Evolutionary conservation across 2,888 invertebrate genomes (phyloP), one percentile per base, ranked within the genome.

Genomic region (Lepidochitona cinerea): DNA sequence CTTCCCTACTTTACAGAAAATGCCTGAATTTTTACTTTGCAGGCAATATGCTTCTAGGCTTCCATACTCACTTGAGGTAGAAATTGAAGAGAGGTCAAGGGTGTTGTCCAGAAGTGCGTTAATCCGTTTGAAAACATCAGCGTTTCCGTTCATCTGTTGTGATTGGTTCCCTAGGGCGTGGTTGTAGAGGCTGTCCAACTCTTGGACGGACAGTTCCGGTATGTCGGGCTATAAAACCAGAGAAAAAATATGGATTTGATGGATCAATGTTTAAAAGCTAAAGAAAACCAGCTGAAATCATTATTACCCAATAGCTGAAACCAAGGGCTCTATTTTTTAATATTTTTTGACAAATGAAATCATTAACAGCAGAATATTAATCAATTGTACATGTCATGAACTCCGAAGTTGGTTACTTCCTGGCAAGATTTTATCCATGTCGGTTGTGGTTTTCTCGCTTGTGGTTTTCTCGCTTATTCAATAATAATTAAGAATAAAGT

Each of bases 51-150:
- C 41, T 41, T 9, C 41, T 41, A 9, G 18, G 18, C 9, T 41
- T 12, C 41, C 32, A 4, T 23, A 59, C 32, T 23, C 14, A 33
- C 73, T 69, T 23, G 37, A 68, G 23, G 77, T 79, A 18, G 81
- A 79, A 2, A 87, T 70, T 69, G 79, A 85, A 35, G 82, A 81
- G 33, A 90, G 76, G 71, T 91, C 91, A 23, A 90, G 78, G 1
- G 89, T 84, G 81, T 90, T 90, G 76, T 90, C 90, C 68, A 91
- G 84, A 78, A 91, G 85, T 53, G 90, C 89, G 83, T 90, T 91
- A 73, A 91, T 89, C 35, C 87, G 84, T 72, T 89, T 87, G 75
- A 89, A 87, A 52, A 91, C 84, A 69, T 91, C 90, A 68, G 84
- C 71, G 71, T 86, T 89, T 68, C 23, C 32, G 29, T 29, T 59